These are phyloP conservation scores for Urocolius indicus DNA, from an alignment of 2,113 vertebrate species.

Conservation along the genomic window DNA sequence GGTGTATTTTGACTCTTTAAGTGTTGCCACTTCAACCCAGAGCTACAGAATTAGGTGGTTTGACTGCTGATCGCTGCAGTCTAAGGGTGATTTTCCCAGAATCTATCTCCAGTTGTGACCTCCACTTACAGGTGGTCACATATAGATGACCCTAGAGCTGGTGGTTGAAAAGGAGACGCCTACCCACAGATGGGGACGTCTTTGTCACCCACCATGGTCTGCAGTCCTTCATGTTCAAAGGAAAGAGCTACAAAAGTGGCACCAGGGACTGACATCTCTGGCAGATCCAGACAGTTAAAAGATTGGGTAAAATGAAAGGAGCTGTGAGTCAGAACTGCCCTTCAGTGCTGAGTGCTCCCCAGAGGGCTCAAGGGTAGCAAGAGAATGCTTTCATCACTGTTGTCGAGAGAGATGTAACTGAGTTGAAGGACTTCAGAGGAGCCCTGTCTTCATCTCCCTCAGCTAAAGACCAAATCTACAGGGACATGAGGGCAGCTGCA, in stretches of 20 bases:
- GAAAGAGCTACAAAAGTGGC: neutral
- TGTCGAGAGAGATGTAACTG: neutral
- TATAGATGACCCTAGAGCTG: neutral
- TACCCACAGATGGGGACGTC: neutral
- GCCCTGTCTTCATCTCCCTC: neutral
- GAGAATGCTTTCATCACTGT: neutral
- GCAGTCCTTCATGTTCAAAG: neutral
- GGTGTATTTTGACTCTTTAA: neutral
- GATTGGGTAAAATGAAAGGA: neutral
- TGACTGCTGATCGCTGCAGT: neutral
- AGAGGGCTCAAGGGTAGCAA: neutral
- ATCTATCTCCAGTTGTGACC: neutral
- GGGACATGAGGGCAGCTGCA: neutral
- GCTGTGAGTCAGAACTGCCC: neutral
- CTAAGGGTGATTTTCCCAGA: neutral
- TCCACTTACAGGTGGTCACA: neutral
- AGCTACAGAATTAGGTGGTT: neutral
- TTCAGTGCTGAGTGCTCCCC: neutral
- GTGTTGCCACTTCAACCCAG: neutral
- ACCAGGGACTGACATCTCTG: neutral
- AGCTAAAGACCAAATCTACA: neutral
- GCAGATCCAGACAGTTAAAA: neutral
- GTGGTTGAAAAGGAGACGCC: neutral
- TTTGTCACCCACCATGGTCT: neutral
- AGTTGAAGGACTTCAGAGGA: neutral